Base-by-base conservation (phyloP, 2,113 vertebrate genomes). In the Emydura subglobosa region DNA sequence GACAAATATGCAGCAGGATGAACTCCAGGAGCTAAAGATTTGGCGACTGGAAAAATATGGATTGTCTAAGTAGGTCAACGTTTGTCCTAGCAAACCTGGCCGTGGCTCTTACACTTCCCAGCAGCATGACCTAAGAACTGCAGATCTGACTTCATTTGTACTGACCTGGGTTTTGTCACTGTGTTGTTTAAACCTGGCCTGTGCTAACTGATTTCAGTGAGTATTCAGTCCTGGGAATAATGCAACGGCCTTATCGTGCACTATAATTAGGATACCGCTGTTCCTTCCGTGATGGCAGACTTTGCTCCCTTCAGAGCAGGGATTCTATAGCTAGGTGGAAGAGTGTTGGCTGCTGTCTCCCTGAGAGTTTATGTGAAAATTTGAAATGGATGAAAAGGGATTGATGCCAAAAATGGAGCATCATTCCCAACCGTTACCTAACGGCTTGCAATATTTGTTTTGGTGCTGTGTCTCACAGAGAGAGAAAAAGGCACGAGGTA, bases 401-500 rank as follows among this genome's bases (percentile, higher is more conserved):
- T n/a, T 0, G 0, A 47, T 19, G 89, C 78, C 42, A 2, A 29
- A 1, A 31, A 7, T 27, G 74, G 12, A 6, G 54, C 53, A 47
- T 54, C 57, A 57, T 34, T 4, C 0, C 49, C 3, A 72, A n/a
- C 44, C 7, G 10, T 55, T 0, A 2, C 0, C 1, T n/a, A 14
- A 5, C 14, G 42, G 57, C 51, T 55, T 10, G 5, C 7, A 9
- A 16, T 1, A 0, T 61, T 54, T 4, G 74, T 76, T 14, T 47
- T 7, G 54, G 54, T 44, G 11, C 82, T 86, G 51, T 3, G 1
- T 1, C 1, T 25, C 12, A 1, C 44, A 16, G 51, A 34, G 50
- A 3, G 31, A 7, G 0, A 5, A 34, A n/a, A 47, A 74, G 42
- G 6, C 0, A 2, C 44, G 49, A 2, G 0, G 19, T 47, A 1